Evolutionary conservation across 2,797 vertebrate species (phyloP).

Genomic region (Artibeus lituratus): DNA sequence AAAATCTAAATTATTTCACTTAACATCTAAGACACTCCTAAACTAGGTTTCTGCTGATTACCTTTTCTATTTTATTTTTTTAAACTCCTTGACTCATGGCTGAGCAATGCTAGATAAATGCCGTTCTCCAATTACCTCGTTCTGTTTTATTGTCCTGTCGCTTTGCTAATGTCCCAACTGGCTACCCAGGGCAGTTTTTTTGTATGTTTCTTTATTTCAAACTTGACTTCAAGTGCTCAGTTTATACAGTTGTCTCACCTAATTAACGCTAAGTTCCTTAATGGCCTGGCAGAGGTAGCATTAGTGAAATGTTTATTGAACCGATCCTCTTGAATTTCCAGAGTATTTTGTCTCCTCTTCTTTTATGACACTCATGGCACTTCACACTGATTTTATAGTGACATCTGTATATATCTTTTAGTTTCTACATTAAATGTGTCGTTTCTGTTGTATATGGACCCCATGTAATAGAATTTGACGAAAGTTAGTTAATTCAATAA

Average conservation of each 20-base stretch:
- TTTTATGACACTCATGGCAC: not conserved
- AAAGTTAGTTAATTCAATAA: not conserved
- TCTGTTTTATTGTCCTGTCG: not conserved
- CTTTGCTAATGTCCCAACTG: not conserved
- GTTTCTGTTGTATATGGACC: not conserved
- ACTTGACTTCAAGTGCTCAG: not conserved
- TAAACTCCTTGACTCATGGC: not conserved
- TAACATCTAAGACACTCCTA: not conserved
- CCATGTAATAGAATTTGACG: not conserved
- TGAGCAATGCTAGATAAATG: not conserved
- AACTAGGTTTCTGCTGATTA: not conserved
- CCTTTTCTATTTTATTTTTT: not conserved
- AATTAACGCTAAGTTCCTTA: not conserved
- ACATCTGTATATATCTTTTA: not conserved
- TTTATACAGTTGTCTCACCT: not conserved
- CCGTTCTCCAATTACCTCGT: not conserved
- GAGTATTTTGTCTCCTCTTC: not conserved
- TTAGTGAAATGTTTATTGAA: not conserved
- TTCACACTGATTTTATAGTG: not conserved
- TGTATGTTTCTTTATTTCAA: not conserved
- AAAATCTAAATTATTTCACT: not conserved
- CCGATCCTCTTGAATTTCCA: not conserved
- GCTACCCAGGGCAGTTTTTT: not conserved
- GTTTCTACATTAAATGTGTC: not conserved
- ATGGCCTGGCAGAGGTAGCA: not conserved